A percentile compares a stretch with the other conserved stretches of the same genome.
These are phyloP conservation scores for Lamproptera curius DNA, from an alignment of 2,888 invertebrate species.

Conservation along the genomic window DNA sequence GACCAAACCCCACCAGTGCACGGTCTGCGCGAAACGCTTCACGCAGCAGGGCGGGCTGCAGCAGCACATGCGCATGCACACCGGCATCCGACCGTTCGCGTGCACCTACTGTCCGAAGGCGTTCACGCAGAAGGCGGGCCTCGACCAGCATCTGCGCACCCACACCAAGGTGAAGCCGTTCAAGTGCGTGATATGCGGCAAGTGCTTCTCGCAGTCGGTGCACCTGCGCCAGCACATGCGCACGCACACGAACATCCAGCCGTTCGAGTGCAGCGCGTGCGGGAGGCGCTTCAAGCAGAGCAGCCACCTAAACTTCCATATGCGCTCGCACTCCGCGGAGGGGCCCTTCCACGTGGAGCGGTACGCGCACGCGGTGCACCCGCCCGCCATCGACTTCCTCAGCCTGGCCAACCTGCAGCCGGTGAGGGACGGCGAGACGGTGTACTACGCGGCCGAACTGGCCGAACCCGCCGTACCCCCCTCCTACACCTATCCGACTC, in stretches of 20 bases:
- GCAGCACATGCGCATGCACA: conserved; percentile 71
- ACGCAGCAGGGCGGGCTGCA: conserved; percentile 69
- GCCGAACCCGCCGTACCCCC: conserved; percentile 21
- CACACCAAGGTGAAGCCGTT: conserved; percentile 71
- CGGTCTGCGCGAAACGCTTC: conserved; percentile 63
- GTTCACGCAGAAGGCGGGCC: conserved; percentile 68
- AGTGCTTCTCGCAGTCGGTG: conserved; percentile 69
- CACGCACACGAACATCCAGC: conserved; percentile 71
- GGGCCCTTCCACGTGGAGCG: conserved; percentile 40
- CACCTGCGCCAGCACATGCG: conserved; percentile 72
- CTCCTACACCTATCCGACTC: conserved; percentile 29
- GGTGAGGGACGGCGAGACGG: conserved; percentile 57
- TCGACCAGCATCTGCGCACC: conserved; percentile 69
- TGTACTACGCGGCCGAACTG: conserved; percentile 62
- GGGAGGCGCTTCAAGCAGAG: conserved; percentile 66
- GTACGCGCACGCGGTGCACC: conserved; percentile 40
- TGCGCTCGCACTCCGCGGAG: conserved; percentile 55
- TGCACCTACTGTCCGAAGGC: conserved; percentile 66
- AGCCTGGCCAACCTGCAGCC: conserved; percentile 57
- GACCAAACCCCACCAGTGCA: conserved; percentile 63
- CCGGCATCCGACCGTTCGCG: conserved; percentile 61
- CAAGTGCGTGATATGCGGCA: conserved; percentile 65
- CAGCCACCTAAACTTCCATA: conserved; percentile 69
- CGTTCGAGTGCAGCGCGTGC: conserved; percentile 64
- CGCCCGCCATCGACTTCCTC: conserved; percentile 48